phyloP scores from a whole-genome alignment of 2,113 vertebrate species.

The Panurus biarmicus region DNA sequence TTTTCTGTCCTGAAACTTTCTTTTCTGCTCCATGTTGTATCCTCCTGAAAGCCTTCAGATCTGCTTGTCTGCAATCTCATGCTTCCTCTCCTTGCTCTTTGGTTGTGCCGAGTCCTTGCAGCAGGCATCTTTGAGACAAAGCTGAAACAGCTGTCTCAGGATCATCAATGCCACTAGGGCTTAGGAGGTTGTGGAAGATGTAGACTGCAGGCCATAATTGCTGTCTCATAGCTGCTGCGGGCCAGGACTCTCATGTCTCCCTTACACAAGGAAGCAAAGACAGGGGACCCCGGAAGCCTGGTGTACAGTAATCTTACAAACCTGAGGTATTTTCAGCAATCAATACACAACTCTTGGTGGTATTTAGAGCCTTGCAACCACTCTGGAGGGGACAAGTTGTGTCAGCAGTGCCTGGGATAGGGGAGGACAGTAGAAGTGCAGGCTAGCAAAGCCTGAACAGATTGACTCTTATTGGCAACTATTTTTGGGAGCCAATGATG shows the following conservation, averaged over 20 bases:
- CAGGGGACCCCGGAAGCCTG: neutral
- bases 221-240: neutral
- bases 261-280: neutral
- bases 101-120: neutral
- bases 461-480: slow-evolving; percentile 50
- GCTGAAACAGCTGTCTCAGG: neutral
- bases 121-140: neutral
- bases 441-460: neutral
- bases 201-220: neutral
- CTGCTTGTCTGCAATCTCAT: neutral
- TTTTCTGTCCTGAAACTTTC: neutral
- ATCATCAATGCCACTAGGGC: neutral
- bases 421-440: neutral
- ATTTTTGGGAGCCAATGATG: slow-evolving; percentile 26
- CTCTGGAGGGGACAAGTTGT: neutral
- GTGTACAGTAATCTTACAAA: neutral
- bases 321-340: neutral
- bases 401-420: neutral
- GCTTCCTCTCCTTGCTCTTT: neutral
- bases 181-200: neutral
- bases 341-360: neutral
- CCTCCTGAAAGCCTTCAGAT: neutral
- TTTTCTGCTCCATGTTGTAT: neutral
- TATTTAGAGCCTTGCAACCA: neutral
- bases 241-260: neutral